These are phyloP conservation scores for Medauroidea extradentata DNA, from an alignment of 1,140 invertebrate genomes.

Conservation along the genomic window DNA sequence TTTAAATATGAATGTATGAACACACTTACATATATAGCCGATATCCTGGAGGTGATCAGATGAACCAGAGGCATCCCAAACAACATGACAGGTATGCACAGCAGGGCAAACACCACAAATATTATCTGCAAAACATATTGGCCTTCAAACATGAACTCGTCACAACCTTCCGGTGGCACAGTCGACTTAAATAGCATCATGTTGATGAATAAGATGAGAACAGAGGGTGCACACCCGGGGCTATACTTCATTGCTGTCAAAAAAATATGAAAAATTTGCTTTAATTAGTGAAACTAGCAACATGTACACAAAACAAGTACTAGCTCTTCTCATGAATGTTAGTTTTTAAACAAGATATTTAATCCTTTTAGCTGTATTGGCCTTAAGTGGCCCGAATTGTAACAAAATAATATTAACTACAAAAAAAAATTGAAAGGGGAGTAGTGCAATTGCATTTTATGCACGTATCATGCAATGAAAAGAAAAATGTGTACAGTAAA, in stretches of 20 bases:
- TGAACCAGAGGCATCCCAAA: slow-evolving; percentile 83
- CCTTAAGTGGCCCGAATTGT: too few species aligned
- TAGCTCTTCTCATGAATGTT: neutral
- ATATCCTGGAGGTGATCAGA: slow-evolving; percentile 14
- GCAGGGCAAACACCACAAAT: slow-evolving; percentile 67
- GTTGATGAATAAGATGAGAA: slow-evolving; percentile 87
- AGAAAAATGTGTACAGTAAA: too few species aligned
- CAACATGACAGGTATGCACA: slow-evolving; percentile 91
- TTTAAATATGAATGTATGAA: slow-evolving; percentile 52
- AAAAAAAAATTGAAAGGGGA: too few species aligned
- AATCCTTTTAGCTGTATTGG: too few species aligned
- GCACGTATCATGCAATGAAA: too few species aligned
- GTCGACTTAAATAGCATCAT: slow-evolving; percentile 76
- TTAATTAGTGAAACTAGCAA: neutral
- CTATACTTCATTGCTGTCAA: slow-evolving; percentile 33
- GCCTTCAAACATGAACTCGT: slow-evolving; percentile 65
- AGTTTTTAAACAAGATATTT: too few species aligned
- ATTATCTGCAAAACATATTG: slow-evolving; percentile 68
- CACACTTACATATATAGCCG: neutral
- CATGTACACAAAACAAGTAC: neutral
- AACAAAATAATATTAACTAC: too few species aligned
- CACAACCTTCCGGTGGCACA: slow-evolving; percentile 48
- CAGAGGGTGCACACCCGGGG: slow-evolving; percentile 76
- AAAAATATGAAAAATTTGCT: neutral
- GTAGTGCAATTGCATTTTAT: too few species aligned